Evolutionary conservation across 2,888 invertebrate species (phyloP), one percentile per base, ranked within the genome.

Genomic region (Agrochola litura): DNA sequence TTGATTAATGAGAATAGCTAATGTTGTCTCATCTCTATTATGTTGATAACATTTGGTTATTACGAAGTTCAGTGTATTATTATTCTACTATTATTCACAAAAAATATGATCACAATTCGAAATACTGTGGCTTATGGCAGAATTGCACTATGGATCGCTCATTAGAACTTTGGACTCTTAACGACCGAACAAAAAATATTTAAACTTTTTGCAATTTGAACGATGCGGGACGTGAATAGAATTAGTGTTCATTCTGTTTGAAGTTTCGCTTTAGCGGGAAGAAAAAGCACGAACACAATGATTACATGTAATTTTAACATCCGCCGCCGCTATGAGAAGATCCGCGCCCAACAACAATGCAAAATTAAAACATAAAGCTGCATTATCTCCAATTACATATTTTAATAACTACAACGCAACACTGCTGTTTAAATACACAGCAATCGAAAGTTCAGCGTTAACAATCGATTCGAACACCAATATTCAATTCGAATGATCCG

Each of bases 401-500:
- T 83, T 80, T 52, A 76, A 41, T 61, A 58, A 9, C 25, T 64
- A 10, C 66, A 63, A n/a, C n/a, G 54, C 60, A 83, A 69, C 64
- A 68, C 60, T 46, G 30, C 37, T 83, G 25, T 69, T 64, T 52
- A 67, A 84, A 73, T 30, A 72, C 66, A 56, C 66, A 66, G 37
- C 60, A 71, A 67, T 71, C 52, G 72, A 84, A 77, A 81, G 73
- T 73, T 43, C 9, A 73, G 67, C 66, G 56, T 61, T 58, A 64
- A 75, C 54, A 81, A 84, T 77, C 52, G 70, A 77, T 75, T 76
- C 65, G 37, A 72, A 69, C 70, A 76, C 82, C 78, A 54, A 67
- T 72, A 82, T 82, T 72, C 61, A 84, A 78, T 71, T 30, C 46
- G 12, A 83, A 72, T 72, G 85, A 85, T 76, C 77, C 85, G 71